phyloP scores from a whole-genome alignment of 2,888 invertebrate genomes.

The Scrobipalpa atriplicella region DNA sequence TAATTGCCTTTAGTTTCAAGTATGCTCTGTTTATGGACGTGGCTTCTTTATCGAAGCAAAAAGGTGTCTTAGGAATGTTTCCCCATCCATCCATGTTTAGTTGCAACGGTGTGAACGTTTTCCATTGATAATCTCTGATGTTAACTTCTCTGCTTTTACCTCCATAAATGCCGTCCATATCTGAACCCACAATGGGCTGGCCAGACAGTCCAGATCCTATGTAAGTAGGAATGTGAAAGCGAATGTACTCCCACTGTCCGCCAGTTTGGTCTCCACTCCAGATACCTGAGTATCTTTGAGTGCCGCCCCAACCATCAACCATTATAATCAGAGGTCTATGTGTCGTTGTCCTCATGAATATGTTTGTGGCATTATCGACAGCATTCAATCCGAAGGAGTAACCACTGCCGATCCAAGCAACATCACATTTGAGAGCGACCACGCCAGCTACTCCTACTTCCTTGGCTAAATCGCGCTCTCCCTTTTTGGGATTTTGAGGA shows the following conservation, averaged over 20 bases:
- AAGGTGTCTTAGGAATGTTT: slow-evolving; percentile 64
- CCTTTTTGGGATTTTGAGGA: slow-evolving; percentile 68
- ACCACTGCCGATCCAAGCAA: slow-evolving; percentile 73
- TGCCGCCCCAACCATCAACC: slow-evolving; percentile 77
- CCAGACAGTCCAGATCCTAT: slow-evolving; percentile 74
- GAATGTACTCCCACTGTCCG: slow-evolving; percentile 76
- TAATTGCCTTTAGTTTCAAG: slow-evolving; percentile 71
- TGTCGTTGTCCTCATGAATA: slow-evolving; percentile 55
- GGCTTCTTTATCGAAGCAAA: slow-evolving; percentile 64
- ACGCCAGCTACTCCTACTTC: slow-evolving; percentile 67
- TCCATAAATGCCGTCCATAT: slow-evolving; percentile 74
- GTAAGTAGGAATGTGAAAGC: slow-evolving; percentile 75
- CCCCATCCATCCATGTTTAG: slow-evolving; percentile 79
- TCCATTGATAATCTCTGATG: slow-evolving; percentile 75
- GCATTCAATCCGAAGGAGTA: slow-evolving; percentile 72
- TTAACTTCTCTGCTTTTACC: slow-evolving; percentile 63
- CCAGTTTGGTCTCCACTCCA: slow-evolving; percentile 76
- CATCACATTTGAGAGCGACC: slow-evolving; percentile 73
- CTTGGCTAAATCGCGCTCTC: slow-evolving; percentile 68
- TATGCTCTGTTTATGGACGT: slow-evolving; percentile 67
- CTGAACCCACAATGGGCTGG: slow-evolving; percentile 68
- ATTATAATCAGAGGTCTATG: slow-evolving; percentile 66
- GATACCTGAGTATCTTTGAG: slow-evolving; percentile 69
- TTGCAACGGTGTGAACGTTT: slow-evolving; percentile 73
- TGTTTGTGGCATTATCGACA: slow-evolving; percentile 62